Percentiles rank a stretch among this genome's conserved stretches.
Evolutionary conservation across 2,113 vertebrate species (phyloP).

Genomic region (Pyxicephalus adspersus): DNA sequence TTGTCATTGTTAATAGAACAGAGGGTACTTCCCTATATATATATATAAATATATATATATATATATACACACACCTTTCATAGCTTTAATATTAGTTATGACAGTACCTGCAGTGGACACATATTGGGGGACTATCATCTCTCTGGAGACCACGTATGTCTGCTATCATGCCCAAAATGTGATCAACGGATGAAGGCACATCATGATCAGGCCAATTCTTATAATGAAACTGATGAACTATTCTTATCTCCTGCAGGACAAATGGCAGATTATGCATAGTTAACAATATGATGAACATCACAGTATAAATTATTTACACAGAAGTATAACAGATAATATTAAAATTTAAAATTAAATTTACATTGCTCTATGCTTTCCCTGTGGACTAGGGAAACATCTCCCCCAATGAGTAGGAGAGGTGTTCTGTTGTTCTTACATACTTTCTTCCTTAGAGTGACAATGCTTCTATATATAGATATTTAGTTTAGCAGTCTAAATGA

Average conservation of each 20-base stretch:
- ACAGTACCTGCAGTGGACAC: conserved; percentile 97
- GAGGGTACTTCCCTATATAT: no score
- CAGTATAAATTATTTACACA: background rate
- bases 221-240: conserved; percentile 90
- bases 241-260: conserved; percentile 70
- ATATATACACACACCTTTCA: no score
- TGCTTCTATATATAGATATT: no score
- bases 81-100: no score
- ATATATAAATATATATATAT: no score
- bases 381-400: no score
- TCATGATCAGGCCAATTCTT: conserved; percentile 95
- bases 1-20: no score
- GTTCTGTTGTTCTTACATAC: no score
- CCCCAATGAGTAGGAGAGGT: no score
- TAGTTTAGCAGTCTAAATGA: no score
- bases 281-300: background rate
- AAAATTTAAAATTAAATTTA: background rate
- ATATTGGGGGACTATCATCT: conserved; percentile 81
- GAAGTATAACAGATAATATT: background rate
- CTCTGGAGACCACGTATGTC: conserved; percentile 84
- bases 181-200: conserved; percentile 83
- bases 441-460: no score
- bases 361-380: no score
- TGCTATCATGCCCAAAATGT: conserved; percentile 86
- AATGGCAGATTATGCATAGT: background rate